phyloP scores from a whole-genome alignment of 92 coral and sea anemone genomes.

The Paragorgia papillata region DNA sequence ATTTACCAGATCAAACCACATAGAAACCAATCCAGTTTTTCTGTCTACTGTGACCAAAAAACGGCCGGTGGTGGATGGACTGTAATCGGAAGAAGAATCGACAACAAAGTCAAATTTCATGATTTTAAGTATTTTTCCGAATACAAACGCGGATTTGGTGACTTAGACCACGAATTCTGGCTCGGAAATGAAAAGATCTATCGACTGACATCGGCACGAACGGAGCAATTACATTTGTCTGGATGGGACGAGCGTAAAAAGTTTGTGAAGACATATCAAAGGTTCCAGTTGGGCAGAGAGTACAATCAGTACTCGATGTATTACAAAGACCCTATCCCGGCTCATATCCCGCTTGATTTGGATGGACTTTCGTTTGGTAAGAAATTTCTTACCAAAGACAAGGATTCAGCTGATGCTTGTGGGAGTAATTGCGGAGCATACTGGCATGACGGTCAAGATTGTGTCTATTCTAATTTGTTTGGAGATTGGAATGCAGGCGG shows the following conservation, averaged over 20 bases:
- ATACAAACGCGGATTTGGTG: slow-evolving; percentile 15
- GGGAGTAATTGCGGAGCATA: not conserved
- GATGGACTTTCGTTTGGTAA: not conserved
- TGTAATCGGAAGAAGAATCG: slow-evolving; percentile 46
- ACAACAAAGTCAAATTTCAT: not conserved
- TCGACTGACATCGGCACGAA: slow-evolving; percentile 3
- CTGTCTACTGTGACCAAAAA: slow-evolving; percentile 68
- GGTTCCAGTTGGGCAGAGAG: slow-evolving; percentile 9
- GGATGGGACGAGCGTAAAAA: not conserved
- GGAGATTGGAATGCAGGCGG: not conserved
- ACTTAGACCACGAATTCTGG: slow-evolving; percentile 16
- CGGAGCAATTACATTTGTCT: not conserved
- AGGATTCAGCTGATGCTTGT: not conserved
- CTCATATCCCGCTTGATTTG: not conserved
- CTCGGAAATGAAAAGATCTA: slow-evolving; percentile 27
- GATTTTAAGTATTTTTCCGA: not conserved
- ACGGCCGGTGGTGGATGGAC: slow-evolving; percentile 77
- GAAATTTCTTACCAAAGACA: not conserved
- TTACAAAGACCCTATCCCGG: not conserved
- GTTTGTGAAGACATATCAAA: not conserved
- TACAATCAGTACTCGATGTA: not conserved
- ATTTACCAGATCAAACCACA: slow-evolving; percentile 42
- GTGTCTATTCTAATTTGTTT: slow-evolving; percentile 10
- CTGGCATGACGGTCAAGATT: not conserved
- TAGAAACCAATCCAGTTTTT: slow-evolving; percentile 42